Base-by-base conservation (phyloP, 2,113 vertebrate genomes). In the Nesogale talazaci region DNA sequence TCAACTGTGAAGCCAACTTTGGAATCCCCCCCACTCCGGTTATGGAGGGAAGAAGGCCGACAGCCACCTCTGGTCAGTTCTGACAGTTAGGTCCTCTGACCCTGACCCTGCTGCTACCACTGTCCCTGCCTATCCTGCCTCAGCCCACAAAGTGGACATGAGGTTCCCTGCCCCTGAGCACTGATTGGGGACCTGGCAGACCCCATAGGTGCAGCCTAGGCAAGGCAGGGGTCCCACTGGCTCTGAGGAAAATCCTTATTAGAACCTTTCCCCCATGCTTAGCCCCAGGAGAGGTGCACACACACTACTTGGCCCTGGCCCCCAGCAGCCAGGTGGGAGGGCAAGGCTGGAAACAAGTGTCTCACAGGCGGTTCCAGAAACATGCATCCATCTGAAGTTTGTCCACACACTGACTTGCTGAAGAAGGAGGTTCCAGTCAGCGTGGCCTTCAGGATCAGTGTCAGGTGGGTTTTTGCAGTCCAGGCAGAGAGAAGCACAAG, bases 251-350 rank as follows among this genome's bases (percentile, higher is more conserved):
- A 20, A 72, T 14, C n/a, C 22, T 52, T 31, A 25, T 36, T 15
- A 11, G 38, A 38, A 11, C 29, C 40, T 59, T 57, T 25, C 46
- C 63, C 6, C 31, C 19, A 29, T 23, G 10, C 34, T 40, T 29
- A 1, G 0, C 3, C 9, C 52, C 25, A 0, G 5, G 11, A 10
- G 1, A 19, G 61, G 42, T 2, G 10, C 76, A 31, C 70, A 36
- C 10, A 72, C n/a, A 72, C 69, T 0, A 1, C 34, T 22, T 3
- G 7, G 5, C 40, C 52, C 29, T 2, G 40, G 2, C 57, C 6
- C 23, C 78, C 36, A 2, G 34, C 19, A 3, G 17, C 70, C 7
- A 17, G 75, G 52, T 29, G 2, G 17, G 23, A 5, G 25, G 65
- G 11, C 61, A 6, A 65, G 40, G 16, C 87, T 25, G 15, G 29